Evolutionary conservation across 2,888 invertebrate species (phyloP).

Genomic region (Drosophila ustulata): DNA sequence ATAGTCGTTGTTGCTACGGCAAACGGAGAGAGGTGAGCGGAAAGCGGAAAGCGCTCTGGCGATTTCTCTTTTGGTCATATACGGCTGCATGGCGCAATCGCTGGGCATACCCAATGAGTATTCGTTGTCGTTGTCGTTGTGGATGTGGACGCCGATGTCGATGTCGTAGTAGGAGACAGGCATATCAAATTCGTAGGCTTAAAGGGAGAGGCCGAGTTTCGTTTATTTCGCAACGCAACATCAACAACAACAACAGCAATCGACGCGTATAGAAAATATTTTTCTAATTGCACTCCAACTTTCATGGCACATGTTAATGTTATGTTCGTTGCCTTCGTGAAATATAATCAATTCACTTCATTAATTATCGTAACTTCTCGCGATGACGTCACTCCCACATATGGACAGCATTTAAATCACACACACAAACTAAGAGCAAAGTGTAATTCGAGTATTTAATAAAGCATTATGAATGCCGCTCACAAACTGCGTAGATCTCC

Average conservation of each 20-base stretch:
- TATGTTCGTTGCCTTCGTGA: not conserved
- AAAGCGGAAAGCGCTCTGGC: constrained; percentile 36
- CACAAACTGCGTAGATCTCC: not conserved
- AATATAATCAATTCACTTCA: constrained; percentile 2
- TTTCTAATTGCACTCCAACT: constrained; percentile 3
- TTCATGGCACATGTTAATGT: not conserved
- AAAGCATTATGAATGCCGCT: constrained; percentile 4
- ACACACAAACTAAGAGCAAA: not conserved
- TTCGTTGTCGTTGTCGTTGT: constrained; percentile 3
- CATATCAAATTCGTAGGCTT: constrained; percentile 11
- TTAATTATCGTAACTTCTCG: constrained; percentile 6
- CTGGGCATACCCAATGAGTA: constrained; percentile 51
- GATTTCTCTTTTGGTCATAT: constrained; percentile 75
- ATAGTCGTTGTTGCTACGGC: constrained; percentile 30
- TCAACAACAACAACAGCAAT: not conserved
- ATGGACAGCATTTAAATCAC: not conserved
- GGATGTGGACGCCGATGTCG: not conserved
- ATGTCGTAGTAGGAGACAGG: constrained; percentile 6
- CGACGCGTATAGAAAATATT: constrained; percentile 4
- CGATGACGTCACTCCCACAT: constrained; percentile 39
- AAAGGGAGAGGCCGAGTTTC: constrained; percentile 35
- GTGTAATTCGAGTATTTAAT: constrained; percentile 3
- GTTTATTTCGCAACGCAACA: constrained; percentile 13
- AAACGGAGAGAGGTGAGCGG: constrained; percentile 3
- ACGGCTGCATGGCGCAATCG: constrained; percentile 75